These are phyloP conservation scores for Atta texana DNA, from an alignment of 1,140 invertebrate species.

Conservation along the genomic window DNA sequence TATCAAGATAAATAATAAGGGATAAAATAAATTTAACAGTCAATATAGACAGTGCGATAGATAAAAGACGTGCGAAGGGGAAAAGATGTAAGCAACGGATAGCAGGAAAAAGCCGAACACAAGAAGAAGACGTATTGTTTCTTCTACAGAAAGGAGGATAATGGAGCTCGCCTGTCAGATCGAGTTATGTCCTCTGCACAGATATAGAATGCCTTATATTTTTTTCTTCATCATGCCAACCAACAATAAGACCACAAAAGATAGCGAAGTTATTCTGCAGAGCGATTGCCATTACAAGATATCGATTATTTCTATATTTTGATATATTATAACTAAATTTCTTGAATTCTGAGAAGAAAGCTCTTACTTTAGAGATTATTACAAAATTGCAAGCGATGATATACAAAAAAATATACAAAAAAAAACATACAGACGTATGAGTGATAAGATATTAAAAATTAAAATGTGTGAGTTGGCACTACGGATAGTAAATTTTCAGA, in stretches of 20 bases:
- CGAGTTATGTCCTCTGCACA: constrained; percentile 76
- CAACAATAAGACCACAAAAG: constrained; percentile 13
- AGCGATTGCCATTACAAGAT: neutral
- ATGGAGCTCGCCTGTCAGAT: constrained; percentile 78
- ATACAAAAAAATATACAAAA: neutral
- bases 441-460: neutral
- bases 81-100: constrained; percentile 45
- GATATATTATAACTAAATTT: neutral
- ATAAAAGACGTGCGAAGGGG: constrained; percentile 72
- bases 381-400: neutral
- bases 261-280: neutral
- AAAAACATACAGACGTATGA: neutral
- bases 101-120: constrained; percentile 48
- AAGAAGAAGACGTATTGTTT: constrained; percentile 80
- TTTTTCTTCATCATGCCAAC: neutral
- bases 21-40: constrained; percentile 71
- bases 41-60: constrained; percentile 76
- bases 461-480: neutral
- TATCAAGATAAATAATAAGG: constrained; percentile 76
- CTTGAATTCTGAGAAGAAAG: neutral
- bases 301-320: neutral
- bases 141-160: constrained; percentile 73
- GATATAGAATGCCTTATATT: constrained; percentile 70
- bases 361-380: neutral
- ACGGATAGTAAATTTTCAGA: constrained; percentile 16